Conservation (phyloP, 2,888 invertebrate genomes). For the Laothoe populi region DNA sequence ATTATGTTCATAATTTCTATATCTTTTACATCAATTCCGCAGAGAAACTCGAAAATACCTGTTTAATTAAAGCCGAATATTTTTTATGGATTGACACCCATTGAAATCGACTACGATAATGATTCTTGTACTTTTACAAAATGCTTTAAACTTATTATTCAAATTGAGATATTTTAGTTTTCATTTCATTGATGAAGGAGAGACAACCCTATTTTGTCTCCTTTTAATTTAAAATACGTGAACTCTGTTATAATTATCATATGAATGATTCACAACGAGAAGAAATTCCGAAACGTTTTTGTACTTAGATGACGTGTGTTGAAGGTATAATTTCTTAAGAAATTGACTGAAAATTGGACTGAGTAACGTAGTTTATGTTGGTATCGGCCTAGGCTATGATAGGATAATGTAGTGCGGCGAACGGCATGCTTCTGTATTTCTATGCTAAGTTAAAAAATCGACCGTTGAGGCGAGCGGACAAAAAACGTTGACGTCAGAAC, state of each 20-base stretch:
- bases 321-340: constrained; percentile 79
- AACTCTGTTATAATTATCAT: constrained; percentile 40
- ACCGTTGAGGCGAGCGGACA: constrained; percentile 56
- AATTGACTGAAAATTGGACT: constrained; percentile 84
- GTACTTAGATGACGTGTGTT: constrained; percentile 75
- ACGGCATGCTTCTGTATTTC: constrained; percentile 73
- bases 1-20: constrained; percentile 47
- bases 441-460: constrained; percentile 55
- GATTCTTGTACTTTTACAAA: constrained; percentile 51
- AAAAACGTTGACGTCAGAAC: constrained; percentile 5
- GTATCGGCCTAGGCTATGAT: constrained; percentile 80
- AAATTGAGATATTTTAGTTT: constrained; percentile 55
- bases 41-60: constrained; percentile 50
- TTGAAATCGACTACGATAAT: constrained; percentile 50
- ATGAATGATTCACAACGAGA: constrained; percentile 49
- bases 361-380: constrained; percentile 80
- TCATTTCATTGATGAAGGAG: constrained; percentile 22
- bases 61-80: constrained; percentile 62
- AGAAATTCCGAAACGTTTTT: constrained; percentile 63
- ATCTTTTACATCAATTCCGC: constrained; percentile 48
- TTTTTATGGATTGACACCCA: constrained; percentile 56
- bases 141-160: constrained; percentile 48
- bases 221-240: constrained; percentile 37
- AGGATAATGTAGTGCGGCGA: constrained; percentile 75
- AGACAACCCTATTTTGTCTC: constrained; percentile 2